Evolutionary conservation across 2,888 invertebrate species (phyloP), one percentile per base, ranked within the genome.

Genomic region (Myathropa florea): DNA sequence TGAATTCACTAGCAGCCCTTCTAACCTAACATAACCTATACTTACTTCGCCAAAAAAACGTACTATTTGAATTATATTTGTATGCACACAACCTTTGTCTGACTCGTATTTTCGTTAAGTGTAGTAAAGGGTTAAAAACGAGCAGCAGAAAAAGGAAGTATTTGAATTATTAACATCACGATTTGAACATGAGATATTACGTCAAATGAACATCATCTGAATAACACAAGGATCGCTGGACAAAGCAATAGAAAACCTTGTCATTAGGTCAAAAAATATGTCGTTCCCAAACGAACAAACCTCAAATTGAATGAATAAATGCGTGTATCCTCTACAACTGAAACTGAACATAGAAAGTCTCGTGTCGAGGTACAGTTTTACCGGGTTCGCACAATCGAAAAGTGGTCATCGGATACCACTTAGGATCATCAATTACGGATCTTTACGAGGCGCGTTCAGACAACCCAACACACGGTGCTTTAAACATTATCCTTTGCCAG

Each of bases 351-450:
- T 18, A 18, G 46, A 3, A 18, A n/a, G 46, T 46, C 18, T 46
- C 46, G 18, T 46, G 18, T 46, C 46, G 7, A 46, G 18, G 46
- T 18, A 46, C 24, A 57, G 24, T 23, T 23, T 12, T 46, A 7
- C 18, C 46, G 24, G 65, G 76, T 71, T 64, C 67, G 76, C 67
- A 63, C 57, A 68, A 77, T 71, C 76, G 21, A 14, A 28, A n/a
- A 12, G n/a, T 46, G 26, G 68, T 68, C 82, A 46, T 28, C 21
- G 59, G 67, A 77, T 28, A 70, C 46, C 77, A 73, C 30, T 70
- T 73, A 68, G 76, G 59, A 77, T 68, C 82, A 85, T 85, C 82
- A 85, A 85, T 85, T 82, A 72, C 60, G 53, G 30, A 72, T 72
- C 77, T 85, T 82, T 82, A 85, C 77, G 85, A 85, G 61, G 21